Evolutionary conservation across 1,140 invertebrate genomes (phyloP).

Genomic region (Neodiprion pinetum): DNA sequence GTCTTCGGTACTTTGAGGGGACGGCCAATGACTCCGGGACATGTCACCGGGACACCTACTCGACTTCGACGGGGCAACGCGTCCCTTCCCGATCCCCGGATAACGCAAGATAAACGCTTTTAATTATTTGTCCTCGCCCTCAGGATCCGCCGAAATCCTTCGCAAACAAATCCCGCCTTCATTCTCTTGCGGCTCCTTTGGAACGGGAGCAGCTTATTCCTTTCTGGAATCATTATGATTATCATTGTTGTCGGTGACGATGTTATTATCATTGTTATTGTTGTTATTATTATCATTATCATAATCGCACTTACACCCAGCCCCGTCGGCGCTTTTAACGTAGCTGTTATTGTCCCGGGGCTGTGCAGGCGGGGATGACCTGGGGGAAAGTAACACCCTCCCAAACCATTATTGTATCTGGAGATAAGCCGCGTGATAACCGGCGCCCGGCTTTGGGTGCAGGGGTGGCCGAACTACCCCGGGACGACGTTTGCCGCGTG

Average conservation of each 20-base stretch:
- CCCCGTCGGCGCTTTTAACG: slow-evolving; percentile 38
- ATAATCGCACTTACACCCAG: slow-evolving; percentile 5
- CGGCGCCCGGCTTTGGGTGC: slow-evolving; percentile 27
- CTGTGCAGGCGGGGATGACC: too few species aligned
- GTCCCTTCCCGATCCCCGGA: slow-evolving; percentile 7
- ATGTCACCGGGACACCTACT: too few species aligned
- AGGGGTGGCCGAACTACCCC: slow-evolving; percentile 19
- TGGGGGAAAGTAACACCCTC: slow-evolving; percentile 35
- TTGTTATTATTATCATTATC: slow-evolving; percentile 12
- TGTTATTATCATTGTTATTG: slow-evolving; percentile 10
- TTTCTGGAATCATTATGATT: not conserved
- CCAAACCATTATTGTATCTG: slow-evolving; percentile 46
- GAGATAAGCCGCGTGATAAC: slow-evolving; percentile 49
- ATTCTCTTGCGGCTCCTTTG: not conserved
- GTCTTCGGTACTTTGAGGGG: too few species aligned
- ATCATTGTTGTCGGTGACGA: not conserved
- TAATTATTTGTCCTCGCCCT: slow-evolving; percentile 45
- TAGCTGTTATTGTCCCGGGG: slow-evolving; percentile 38
- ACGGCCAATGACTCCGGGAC: too few species aligned
- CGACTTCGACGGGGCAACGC: too few species aligned
- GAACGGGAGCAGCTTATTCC: not conserved
- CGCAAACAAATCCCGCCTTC: not conserved
- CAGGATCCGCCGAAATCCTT: slow-evolving; percentile 6
- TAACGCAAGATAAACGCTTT: slow-evolving; percentile 42
- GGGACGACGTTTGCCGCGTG: slow-evolving; percentile 37